These are phyloP conservation scores for Zhengitettix transpicula DNA, from an alignment of 2,888 invertebrate genomes.

Conservation along the genomic window DNA sequence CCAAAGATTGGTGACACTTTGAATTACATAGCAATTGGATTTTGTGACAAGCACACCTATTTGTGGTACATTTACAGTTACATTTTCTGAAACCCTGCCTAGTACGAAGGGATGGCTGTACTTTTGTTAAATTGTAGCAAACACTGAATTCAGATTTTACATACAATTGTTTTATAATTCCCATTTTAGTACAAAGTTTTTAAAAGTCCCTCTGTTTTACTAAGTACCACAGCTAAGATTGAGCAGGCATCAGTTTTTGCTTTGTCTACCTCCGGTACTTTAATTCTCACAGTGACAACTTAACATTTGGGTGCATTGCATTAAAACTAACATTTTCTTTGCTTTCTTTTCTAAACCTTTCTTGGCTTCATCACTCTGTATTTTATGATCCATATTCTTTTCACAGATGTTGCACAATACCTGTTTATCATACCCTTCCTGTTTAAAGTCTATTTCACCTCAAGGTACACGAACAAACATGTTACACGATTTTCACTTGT, in stretches of 20 bases:
- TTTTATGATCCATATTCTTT: background rate
- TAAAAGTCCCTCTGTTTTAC: background rate
- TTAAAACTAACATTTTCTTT: too few relatives aligned
- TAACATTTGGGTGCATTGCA: too few relatives aligned
- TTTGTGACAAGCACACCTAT: too few relatives aligned
- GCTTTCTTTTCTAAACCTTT: too few relatives aligned
- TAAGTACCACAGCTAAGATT: background rate
- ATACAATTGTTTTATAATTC: background rate
- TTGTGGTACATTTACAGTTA: background rate
- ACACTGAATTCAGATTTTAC: background rate
- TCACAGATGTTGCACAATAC: background rate
- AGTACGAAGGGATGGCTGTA: background rate
- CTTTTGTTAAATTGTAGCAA: background rate
- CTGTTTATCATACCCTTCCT: background rate
- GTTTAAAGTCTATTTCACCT: background rate
- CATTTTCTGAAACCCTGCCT: background rate
- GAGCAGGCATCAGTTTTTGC: background rate
- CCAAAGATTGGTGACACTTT: too few relatives aligned
- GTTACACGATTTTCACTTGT: background rate
- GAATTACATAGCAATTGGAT: too few relatives aligned
- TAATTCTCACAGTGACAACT: too few relatives aligned
- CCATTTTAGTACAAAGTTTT: background rate
- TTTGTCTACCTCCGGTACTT: too few relatives aligned
- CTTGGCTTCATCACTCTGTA: too few relatives aligned
- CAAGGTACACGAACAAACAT: background rate